phyloP scores from a whole-genome alignment of 2,797 vertebrate species.

The Helicolenus hilgendorfi region DNA sequence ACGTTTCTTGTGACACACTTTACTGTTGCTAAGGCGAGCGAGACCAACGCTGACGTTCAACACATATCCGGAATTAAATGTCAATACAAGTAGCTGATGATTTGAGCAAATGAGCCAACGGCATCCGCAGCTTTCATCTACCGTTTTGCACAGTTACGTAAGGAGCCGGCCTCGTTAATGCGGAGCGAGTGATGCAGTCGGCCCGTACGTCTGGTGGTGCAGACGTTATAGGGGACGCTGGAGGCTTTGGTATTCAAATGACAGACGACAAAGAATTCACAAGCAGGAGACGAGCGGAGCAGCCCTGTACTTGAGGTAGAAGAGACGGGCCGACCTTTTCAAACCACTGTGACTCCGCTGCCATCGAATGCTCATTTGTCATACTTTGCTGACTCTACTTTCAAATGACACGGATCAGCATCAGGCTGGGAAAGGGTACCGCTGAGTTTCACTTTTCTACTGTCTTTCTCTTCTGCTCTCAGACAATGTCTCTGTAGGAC shows the following conservation, averaged over 20 bases:
- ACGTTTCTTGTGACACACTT: background rate
- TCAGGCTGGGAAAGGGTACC: constrained; percentile 33
- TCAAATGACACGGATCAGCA: constrained; percentile 74
- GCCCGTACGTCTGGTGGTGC: background rate
- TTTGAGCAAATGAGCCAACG: constrained; percentile 10
- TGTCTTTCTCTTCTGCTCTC: constrained; percentile 22
- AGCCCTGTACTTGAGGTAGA: constrained; percentile 38
- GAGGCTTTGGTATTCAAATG: constrained; percentile 64
- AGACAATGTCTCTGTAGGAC: background rate
- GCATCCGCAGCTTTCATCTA: background rate
- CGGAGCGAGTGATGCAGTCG: background rate
- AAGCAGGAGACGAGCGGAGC: constrained; percentile 53
- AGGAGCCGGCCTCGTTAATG: constrained; percentile 8
- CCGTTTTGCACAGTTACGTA: background rate
- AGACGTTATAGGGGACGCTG: background rate
- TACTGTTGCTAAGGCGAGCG: background rate
- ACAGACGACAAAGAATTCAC: constrained; percentile 57
- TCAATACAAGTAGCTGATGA: constrained; percentile 1
- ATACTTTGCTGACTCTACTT: constrained; percentile 76
- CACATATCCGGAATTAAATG: background rate
- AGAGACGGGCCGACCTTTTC: constrained; percentile 74
- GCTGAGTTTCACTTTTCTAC: constrained; percentile 51
- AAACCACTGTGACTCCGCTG: constrained; percentile 50
- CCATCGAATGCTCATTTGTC: constrained; percentile 72
- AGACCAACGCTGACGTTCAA: background rate